Conservation (phyloP, 2,888 invertebrate species). For the Arrhopalites spinosus region DNA sequence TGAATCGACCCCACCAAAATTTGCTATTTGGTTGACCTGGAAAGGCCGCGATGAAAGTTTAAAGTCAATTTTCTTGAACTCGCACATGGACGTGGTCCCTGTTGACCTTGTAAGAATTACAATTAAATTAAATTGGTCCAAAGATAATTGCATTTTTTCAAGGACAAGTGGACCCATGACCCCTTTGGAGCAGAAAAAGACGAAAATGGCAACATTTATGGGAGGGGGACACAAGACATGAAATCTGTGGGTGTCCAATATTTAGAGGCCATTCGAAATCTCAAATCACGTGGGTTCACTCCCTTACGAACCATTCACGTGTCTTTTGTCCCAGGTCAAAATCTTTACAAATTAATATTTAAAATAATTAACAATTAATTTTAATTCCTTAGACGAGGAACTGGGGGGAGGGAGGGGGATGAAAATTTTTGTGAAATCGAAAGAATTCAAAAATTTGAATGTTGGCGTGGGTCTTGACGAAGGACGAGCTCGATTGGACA, state of each 20-base stretch:
- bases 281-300: constrained; percentile 64
- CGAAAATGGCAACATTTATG: constrained; percentile 80
- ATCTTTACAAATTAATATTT: neutral
- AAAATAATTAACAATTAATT: neutral
- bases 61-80: constrained; percentile 81
- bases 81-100: constrained; percentile 97
- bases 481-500: constrained; percentile 74
- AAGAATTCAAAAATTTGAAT: constrained; percentile 77
- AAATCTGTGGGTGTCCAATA: constrained; percentile 79
- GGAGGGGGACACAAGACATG: constrained; percentile 89
- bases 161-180: constrained; percentile 78
- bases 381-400: constrained; percentile 75
- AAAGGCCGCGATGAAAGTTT: constrained; percentile 72
- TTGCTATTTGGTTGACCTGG: constrained; percentile 85
- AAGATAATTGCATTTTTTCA: too few relatives aligned
- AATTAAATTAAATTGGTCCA: neutral
- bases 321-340: constrained; percentile 72
- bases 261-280: constrained; percentile 71
- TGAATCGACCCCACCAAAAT: constrained; percentile 72
- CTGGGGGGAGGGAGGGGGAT: constrained; percentile 83
- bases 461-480: constrained; percentile 87
- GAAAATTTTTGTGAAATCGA: constrained; percentile 73
- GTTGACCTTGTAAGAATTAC: constrained; percentile 73
- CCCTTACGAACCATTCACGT: constrained; percentile 71
- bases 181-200: constrained; percentile 88